Conservation (phyloP, 2,888 invertebrate genomes). For the Scaptomyza reducta region DNA sequence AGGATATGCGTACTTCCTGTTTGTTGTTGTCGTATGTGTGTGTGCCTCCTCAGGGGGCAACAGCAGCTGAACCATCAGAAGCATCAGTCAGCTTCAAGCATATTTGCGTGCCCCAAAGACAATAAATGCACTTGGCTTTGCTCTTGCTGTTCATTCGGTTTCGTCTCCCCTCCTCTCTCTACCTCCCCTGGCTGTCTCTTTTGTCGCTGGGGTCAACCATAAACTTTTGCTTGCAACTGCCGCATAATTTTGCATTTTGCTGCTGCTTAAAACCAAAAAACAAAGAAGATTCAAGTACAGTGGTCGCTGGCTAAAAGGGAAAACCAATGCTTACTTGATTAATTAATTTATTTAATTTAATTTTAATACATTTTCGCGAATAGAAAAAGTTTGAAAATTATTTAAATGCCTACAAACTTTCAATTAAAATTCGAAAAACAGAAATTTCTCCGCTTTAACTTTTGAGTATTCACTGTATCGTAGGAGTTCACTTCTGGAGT, state of each 20-base stretch:
- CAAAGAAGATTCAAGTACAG: constrained; percentile 6
- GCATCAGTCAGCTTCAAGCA: constrained; percentile 57
- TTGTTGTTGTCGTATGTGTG: constrained; percentile 52
- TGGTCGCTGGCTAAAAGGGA: not conserved
- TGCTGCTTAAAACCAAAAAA: constrained; percentile 12
- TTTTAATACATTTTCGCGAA: too few species aligned
- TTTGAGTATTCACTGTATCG: too few species aligned
- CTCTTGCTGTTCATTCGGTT: not conserved
- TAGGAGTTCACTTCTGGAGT: too few species aligned
- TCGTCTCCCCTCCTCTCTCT: not conserved
- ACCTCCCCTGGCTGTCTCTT: not conserved
- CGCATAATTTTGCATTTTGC: constrained; percentile 73
- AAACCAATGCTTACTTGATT: too few species aligned
- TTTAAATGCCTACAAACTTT: too few species aligned
- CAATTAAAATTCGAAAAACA: too few species aligned
- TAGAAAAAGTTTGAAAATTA: too few species aligned
- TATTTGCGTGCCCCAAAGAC: constrained; percentile 71
- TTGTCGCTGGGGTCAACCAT: constrained; percentile 63
- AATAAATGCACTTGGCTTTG: constrained; percentile 54
- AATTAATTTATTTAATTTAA: too few species aligned
- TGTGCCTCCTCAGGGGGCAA: constrained; percentile 34
- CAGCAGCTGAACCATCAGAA: constrained; percentile 39
- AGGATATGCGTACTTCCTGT: constrained; percentile 79
- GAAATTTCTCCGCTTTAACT: too few species aligned
- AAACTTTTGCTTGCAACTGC: constrained; percentile 74